Conservation (phyloP, 2,113 vertebrate genomes). For the Pachyramphus minor region DNA sequence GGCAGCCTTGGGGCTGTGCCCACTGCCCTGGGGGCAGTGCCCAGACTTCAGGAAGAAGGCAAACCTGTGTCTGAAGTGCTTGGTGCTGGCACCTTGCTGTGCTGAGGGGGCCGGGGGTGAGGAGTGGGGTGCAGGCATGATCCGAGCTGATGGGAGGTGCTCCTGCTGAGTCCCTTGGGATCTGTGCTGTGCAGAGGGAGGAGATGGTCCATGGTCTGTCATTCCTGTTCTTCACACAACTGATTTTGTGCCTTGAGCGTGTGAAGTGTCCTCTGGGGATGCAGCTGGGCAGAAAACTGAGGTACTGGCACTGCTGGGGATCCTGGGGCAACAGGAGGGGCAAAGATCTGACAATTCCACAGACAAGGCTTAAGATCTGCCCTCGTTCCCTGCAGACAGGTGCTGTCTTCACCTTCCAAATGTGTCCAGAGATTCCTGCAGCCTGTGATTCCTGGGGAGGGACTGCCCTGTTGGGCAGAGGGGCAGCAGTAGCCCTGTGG, state of each 20-base stretch:
- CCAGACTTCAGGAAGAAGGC: background rate
- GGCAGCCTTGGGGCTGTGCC: background rate
- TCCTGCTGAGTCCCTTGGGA: background rate
- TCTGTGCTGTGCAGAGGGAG: background rate
- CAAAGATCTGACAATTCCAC: background rate
- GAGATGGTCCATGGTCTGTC: background rate
- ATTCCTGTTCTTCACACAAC: background rate
- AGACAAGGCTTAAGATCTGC: background rate
- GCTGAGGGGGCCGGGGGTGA: background rate
- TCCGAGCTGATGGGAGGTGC: background rate
- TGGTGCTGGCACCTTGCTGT: background rate
- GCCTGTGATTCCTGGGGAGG: fast-evolving
- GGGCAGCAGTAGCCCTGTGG: fast-evolving
- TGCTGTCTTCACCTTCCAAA: background rate
- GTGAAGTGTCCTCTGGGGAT: background rate
- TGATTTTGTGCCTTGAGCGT: background rate
- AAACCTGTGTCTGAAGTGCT: background rate
- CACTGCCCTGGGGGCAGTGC: background rate
- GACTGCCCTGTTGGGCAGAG: background rate
- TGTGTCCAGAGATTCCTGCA: background rate
- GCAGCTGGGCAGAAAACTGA: background rate
- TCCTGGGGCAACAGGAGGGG: background rate
- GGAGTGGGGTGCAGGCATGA: background rate
- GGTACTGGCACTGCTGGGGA: background rate
- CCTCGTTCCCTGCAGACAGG: background rate